Evolutionary conservation across 2,888 invertebrate species (phyloP).

Genomic region (Atherix ibis): DNA sequence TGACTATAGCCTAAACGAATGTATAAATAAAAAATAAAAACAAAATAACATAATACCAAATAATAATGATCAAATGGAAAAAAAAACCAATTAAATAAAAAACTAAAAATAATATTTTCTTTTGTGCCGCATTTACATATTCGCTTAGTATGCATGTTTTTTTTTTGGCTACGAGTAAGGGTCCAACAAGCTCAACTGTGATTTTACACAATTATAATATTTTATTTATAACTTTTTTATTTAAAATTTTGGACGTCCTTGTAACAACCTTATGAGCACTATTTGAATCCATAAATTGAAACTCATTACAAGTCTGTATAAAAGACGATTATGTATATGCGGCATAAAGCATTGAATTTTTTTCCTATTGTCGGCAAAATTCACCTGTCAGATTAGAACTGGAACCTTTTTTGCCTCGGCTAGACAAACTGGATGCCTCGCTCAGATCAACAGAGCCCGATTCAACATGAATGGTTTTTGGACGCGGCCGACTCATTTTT

Average conservation of each 20-base stretch:
- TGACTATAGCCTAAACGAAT: slow-evolving; percentile 26
- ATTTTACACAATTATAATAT: too few species aligned
- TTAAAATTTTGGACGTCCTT: too few species aligned
- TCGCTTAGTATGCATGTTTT: too few species aligned
- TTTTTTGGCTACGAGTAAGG: too few species aligned
- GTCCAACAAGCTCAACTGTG: too few species aligned
- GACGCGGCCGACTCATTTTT: slow-evolving; percentile 54
- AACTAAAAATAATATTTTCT: slow-evolving; percentile 1
- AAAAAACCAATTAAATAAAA: slow-evolving; percentile 11
- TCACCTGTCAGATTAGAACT: slow-evolving; percentile 69
- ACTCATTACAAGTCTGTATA: too few species aligned
- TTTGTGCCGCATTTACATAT: too few species aligned
- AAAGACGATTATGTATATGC: background rate
- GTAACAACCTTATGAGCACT: too few species aligned
- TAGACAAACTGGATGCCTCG: slow-evolving; percentile 55
- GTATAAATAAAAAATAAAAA: slow-evolving; percentile 15
- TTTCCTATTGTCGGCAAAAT: too few species aligned
- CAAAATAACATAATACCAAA: slow-evolving; percentile 16
- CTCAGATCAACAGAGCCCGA: slow-evolving; percentile 62
- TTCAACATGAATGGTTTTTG: slow-evolving; percentile 84
- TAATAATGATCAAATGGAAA: slow-evolving; percentile 11
- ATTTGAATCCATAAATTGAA: too few species aligned
- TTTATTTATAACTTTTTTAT: too few species aligned
- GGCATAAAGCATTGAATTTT: too few species aligned
- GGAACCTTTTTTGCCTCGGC: slow-evolving; percentile 65